Base-by-base conservation (phyloP, 2,888 invertebrate genomes). In the Lasioglossum figueresi region DNA sequence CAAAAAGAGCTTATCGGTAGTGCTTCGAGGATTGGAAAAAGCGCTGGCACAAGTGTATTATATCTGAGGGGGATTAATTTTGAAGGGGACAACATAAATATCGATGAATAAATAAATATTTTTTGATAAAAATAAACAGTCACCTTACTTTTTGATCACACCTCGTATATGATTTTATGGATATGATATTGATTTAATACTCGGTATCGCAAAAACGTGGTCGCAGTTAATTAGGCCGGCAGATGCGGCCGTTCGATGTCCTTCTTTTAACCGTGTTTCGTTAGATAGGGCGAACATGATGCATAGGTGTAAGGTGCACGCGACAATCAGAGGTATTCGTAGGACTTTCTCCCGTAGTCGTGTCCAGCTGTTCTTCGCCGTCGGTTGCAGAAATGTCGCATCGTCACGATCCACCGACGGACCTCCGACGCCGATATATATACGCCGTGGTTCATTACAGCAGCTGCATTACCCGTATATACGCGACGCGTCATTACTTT, bases 401-500 rank as follows among this genome's bases (percentile, higher is more conserved):
- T 75, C 74, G 86, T 81, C 82, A 78, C 90, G 90, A 88, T 88
- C 31, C 79, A 48, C 66, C 82, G 76, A 73, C 87, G 88, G 86
- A 84, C 83, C 88, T 84, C 86, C 89, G 86, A 88, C 85, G 85
- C 83, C 83, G 85, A 76, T 82, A 83, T 56, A 76, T 82, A 83
- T 56, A 72, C 79, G 68, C 83, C 81, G 80, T 48, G 87, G 78
- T 88, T 90, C 89, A 86, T 90, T 90, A 87, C 90, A 83, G 92
- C 92, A 91, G 93, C 91, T 91, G 92, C 90, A 90, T 90, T 91
- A 90, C 82, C 80, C 87, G 84, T 87, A 86, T 87, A 73, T 79
- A 79, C 84, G 90, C 90, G 89, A 90, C 89, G 91, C 90, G 90
- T 91, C 91, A 93, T 93, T 92, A 93, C 91, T 92, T 93, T 93